Percentiles rank a stretch among this genome's conserved stretches.
phyloP scores from a whole-genome alignment of 1,140 invertebrate genomes.

The Neodiprion pinetum region DNA sequence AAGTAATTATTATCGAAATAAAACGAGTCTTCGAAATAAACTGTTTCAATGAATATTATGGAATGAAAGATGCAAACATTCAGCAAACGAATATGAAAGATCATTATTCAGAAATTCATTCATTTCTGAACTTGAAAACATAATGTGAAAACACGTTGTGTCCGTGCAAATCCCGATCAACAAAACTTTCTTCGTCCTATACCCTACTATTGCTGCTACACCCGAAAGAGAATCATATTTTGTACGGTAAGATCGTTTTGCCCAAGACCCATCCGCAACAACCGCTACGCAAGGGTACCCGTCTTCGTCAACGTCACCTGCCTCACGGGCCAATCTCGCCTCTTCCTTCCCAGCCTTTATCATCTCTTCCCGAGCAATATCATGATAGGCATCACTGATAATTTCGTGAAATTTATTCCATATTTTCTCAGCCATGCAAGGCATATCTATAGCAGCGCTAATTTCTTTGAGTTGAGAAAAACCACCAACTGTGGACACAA shows the following conservation, averaged over 20 bases:
- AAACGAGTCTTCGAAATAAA: too few relatives aligned
- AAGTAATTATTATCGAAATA: too few relatives aligned
- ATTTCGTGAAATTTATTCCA: slow-evolving; percentile 26
- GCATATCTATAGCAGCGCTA: slow-evolving; percentile 28
- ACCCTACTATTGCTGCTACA: slow-evolving; percentile 41
- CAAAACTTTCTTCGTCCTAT: slow-evolving; percentile 43
- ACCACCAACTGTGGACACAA: slow-evolving; percentile 22
- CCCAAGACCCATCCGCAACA: slow-evolving; percentile 45
- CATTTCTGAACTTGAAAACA: slow-evolving; percentile 25
- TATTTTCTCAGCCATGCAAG: slow-evolving; percentile 28
- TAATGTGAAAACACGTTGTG: too few relatives aligned
- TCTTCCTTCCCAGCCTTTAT: slow-evolving; percentile 40
- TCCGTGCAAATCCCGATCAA: slow-evolving; percentile 32
- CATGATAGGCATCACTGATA: slow-evolving; percentile 27
- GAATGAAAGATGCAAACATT: too few relatives aligned
- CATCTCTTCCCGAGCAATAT: slow-evolving; percentile 31
- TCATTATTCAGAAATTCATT: too few relatives aligned
- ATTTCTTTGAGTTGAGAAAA: slow-evolving; percentile 20
- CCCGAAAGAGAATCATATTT: slow-evolving; percentile 47
- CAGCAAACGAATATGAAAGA: too few relatives aligned
- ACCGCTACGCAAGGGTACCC: slow-evolving; percentile 48
- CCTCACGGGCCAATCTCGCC: slow-evolving; percentile 35
- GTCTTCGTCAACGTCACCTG: slow-evolving; percentile 39
- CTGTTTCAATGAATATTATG: too few relatives aligned
- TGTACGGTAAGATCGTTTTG: slow-evolving; percentile 44